These are phyloP conservation scores for Leptodirus hochenwartii DNA, from an alignment of 2,888 invertebrate species.

Conservation along the genomic window DNA sequence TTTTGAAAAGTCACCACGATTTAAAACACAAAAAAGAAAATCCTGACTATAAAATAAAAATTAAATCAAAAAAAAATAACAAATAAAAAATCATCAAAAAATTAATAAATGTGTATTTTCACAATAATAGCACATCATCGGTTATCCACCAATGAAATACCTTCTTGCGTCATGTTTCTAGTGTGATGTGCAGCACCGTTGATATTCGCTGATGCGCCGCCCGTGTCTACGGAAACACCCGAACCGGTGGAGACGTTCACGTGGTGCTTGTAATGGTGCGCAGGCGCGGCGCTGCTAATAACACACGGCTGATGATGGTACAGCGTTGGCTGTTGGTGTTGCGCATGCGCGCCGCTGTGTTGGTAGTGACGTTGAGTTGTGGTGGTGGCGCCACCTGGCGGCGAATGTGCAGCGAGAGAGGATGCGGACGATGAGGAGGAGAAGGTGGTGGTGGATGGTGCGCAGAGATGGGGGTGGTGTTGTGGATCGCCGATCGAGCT, in stretches of 20 bases:
- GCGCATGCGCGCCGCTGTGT: background rate
- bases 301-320: background rate
- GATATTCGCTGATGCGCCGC: too few relatives aligned
- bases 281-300: background rate
- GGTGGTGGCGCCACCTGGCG: background rate
- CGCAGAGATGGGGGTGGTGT: background rate
- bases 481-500: slow-evolving; percentile 9
- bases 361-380: slow-evolving; percentile 3
- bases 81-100: too few relatives aligned
- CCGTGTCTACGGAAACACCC: background rate
- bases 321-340: background rate
- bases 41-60: too few relatives aligned
- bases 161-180: too few relatives aligned
- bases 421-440: background rate
- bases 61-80: too few relatives aligned
- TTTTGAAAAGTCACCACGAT: too few relatives aligned
- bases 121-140: too few relatives aligned
- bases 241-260: background rate
- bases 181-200: too few relatives aligned
- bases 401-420: background rate
- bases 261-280: background rate
- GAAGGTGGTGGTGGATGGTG: background rate
- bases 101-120: too few relatives aligned
- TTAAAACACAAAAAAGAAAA: too few relatives aligned
- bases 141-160: too few relatives aligned